These are phyloP conservation scores for Campylomormyrus numenius DNA, from an alignment of 2,113 vertebrate genomes.

Conservation along the genomic window DNA sequence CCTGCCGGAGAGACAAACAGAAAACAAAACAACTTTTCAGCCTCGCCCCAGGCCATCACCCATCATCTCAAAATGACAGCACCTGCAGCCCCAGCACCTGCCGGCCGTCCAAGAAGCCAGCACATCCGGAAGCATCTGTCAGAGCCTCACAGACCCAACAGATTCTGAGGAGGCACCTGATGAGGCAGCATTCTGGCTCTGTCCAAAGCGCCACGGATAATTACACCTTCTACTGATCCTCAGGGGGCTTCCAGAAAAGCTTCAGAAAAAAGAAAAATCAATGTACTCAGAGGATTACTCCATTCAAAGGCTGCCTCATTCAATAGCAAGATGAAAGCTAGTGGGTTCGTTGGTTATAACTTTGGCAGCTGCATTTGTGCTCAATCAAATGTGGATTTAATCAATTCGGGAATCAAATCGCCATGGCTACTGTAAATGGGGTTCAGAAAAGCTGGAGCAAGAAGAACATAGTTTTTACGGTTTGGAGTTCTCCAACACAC, in stretches of 20 bases:
- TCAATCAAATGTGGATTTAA: neutral
- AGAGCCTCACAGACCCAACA: neutral
- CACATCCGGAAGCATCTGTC: neutral
- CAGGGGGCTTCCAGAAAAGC: neutral
- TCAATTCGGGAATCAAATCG: neutral
- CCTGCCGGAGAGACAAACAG: conserved; percentile 50
- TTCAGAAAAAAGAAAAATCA: conserved; percentile 8
- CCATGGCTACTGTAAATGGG: neutral
- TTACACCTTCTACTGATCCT: neutral
- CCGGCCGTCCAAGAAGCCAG: neutral
- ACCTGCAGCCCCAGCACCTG: neutral
- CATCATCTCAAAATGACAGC: neutral
- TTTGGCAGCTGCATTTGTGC: neutral
- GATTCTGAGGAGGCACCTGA: neutral
- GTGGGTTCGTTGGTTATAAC: neutral
- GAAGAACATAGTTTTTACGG: neutral
- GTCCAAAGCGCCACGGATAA: neutral
- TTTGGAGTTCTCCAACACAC: neutral
- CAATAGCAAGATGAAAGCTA: neutral
- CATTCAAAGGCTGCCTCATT: conserved; percentile 1
- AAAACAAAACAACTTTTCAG: neutral
- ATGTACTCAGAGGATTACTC: neutral
- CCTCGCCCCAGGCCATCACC: neutral
- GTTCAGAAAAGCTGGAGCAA: neutral
- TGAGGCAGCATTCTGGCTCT: neutral